These are phyloP conservation scores for Neosilurus mollespiculum DNA, from an alignment of 2,797 vertebrate species.

Conservation along the genomic window DNA sequence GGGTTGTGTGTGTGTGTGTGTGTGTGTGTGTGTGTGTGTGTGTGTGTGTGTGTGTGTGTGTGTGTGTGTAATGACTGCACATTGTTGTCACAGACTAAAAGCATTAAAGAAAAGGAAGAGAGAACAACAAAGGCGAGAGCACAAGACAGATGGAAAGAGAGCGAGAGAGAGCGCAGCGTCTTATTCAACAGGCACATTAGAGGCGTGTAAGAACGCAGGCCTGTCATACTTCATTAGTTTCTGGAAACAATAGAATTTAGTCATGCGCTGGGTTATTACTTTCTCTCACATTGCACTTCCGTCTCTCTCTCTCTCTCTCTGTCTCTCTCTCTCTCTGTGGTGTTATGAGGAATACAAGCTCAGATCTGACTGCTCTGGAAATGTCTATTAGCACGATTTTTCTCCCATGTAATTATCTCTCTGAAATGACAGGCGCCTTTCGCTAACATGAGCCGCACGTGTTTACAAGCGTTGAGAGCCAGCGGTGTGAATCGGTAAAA, in stretches of 20 bases:
- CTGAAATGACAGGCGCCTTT: constrained; percentile 42
- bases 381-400: constrained; percentile 48
- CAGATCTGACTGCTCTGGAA: constrained; percentile 45
- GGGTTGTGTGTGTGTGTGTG: not conserved
- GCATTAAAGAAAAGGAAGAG: constrained; percentile 5
- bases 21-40: not conserved
- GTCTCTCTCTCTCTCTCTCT: constrained; percentile 21
- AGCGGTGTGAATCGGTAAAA: constrained; percentile 33
- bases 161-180: constrained; percentile 51
- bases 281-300: not conserved
- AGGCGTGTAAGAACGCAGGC: constrained; percentile 40
- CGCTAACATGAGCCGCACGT: constrained; percentile 29
- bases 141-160: not conserved
- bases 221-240: constrained; percentile 54
- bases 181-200: constrained; percentile 58
- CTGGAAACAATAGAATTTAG: constrained; percentile 48
- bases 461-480: constrained; percentile 37
- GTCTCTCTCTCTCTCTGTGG: not conserved
- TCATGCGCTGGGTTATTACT: constrained; percentile 39
- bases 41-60: not conserved
- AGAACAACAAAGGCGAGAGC: constrained; percentile 15
- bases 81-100: constrained; percentile 36
- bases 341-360: constrained; percentile 30
- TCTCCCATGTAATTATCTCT: constrained; percentile 44
- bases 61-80: constrained; percentile 17